A percentile compares a stretch with the other conserved stretches of the same genome.
phyloP scores from a whole-genome alignment of 2,113 vertebrate genomes.

The Seriola rivoliana region DNA sequence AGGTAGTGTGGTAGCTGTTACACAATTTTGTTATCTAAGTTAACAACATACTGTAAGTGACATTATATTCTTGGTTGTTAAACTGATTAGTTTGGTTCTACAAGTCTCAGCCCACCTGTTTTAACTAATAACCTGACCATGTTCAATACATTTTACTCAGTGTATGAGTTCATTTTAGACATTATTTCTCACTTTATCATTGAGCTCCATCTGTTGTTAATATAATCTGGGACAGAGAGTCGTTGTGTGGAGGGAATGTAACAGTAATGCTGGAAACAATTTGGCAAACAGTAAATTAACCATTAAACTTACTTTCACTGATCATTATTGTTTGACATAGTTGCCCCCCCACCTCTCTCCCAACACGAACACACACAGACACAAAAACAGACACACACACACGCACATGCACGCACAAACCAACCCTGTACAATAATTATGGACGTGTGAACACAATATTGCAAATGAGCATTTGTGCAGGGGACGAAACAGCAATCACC shows the following conservation, averaged over 20 bases:
- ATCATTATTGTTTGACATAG: constrained; percentile 15
- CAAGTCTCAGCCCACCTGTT: constrained; percentile 5
- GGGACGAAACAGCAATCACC: constrained; percentile 78
- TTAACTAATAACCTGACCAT: background rate
- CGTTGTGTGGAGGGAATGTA: constrained; percentile 22
- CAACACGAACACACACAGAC: too few relatives aligned
- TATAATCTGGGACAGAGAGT: background rate
- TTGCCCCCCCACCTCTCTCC: too few relatives aligned
- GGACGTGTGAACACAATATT: constrained; percentile 68
- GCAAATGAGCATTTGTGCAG: constrained; percentile 74
- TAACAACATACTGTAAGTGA: background rate
- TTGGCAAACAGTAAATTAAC: constrained; percentile 37
- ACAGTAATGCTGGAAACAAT: constrained; percentile 37
- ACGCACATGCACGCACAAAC: constrained; percentile 2
- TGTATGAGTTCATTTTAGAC: background rate
- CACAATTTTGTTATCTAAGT: background rate
- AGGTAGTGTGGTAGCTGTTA: too few relatives aligned
- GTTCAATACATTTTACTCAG: background rate
- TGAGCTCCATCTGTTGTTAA: constrained; percentile 52
- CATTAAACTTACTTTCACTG: constrained; percentile 37
- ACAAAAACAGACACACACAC: background rate
- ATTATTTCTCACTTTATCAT: constrained; percentile 31
- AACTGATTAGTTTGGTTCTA: background rate
- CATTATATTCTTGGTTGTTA: background rate
- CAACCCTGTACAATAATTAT: constrained; percentile 61